Evolutionary conservation across 2,797 vertebrate genomes (phyloP).

Genomic region (Pteronotus mesoamericanus): DNA sequence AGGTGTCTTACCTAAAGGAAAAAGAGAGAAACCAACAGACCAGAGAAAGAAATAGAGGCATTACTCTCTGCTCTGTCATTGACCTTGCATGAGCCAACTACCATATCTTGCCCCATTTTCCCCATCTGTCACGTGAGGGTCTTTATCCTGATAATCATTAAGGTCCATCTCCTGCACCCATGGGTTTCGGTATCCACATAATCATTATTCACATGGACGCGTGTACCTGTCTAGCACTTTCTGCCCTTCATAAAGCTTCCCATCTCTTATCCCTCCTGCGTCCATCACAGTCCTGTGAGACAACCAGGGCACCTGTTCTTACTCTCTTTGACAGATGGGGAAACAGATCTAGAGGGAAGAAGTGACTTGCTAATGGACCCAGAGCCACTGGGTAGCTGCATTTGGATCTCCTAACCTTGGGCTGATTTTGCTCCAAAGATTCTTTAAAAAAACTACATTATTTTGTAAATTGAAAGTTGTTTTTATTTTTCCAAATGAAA

Average conservation of each 20-base stretch:
- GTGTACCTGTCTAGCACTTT: neutral
- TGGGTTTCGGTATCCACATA: neutral
- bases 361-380: no score
- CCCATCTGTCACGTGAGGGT: neutral
- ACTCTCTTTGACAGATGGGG: neutral
- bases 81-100: neutral
- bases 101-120: neutral
- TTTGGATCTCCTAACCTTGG: neutral
- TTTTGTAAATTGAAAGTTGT: constrained; percentile 16
- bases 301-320: neutral
- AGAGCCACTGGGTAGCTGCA: neutral
- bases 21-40: neutral
- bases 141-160: neutral
- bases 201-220: neutral
- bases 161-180: neutral
- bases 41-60: neutral
- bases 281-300: neutral
- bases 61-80: neutral
- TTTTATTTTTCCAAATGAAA: constrained; percentile 31
- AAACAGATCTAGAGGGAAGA: neutral
- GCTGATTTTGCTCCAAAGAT: neutral
- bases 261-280: neutral
- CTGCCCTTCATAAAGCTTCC: neutral
- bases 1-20: neutral
- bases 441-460: neutral